A percentile compares a stretch with the other conserved stretches of the same genome.
Conservation (phyloP, 2,888 invertebrate species). For the Leptinotarsa tumamoca region DNA sequence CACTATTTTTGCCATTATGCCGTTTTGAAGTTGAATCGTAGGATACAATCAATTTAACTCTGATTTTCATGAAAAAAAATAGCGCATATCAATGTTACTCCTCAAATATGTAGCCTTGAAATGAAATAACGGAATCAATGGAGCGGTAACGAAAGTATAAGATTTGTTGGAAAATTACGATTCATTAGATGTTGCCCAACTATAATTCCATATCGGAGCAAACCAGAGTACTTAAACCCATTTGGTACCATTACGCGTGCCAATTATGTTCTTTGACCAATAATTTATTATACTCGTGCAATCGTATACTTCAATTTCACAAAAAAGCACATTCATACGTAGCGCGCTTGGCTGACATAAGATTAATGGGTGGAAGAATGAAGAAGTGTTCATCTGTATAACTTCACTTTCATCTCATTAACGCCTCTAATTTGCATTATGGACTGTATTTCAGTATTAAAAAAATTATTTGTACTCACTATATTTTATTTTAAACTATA, state of each 20-base stretch:
- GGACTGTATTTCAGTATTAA: too few relatives aligned
- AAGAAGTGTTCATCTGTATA: neutral
- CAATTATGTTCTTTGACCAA: neutral
- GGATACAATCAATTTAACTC: too few relatives aligned
- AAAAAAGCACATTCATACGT: neutral
- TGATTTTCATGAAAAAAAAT: too few relatives aligned
- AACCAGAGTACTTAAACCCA: conserved; percentile 7
- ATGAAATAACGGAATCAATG: neutral
- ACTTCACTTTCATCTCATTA: conserved; percentile 8
- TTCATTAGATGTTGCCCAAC: conserved; percentile 11
- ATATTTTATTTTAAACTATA: too few relatives aligned
- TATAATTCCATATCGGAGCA: conserved; percentile 5
- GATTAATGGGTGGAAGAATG: neutral
- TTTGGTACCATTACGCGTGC: conserved; percentile 19
- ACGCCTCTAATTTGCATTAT: neutral
- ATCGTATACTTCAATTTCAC: neutral
- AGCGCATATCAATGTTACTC: too few relatives aligned
- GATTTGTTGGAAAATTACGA: neutral
- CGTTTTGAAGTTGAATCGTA: neutral
- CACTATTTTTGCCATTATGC: neutral
- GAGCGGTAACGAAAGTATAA: conserved; percentile 7
- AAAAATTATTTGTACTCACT: too few relatives aligned
- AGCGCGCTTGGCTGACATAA: neutral
- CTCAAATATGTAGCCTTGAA: neutral
- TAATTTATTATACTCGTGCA: conserved; percentile 9